Base-by-base conservation (phyloP, 2,113 vertebrate species). In the Oryzias melastigma region DNA sequence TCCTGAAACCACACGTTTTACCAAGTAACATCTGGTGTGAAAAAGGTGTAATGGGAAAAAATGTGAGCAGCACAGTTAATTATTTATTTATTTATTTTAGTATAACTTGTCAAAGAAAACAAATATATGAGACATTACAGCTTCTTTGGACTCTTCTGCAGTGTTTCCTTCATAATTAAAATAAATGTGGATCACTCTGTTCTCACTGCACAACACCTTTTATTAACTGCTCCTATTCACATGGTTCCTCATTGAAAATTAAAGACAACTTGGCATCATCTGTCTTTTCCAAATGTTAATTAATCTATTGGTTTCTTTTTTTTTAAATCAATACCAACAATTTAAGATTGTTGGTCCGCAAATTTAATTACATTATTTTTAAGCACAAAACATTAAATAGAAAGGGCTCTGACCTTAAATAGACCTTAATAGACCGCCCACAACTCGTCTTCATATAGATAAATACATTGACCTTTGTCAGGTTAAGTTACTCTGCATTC, bases 301-400 rank as follows among this genome's bases (percentile, higher is more conserved):
- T 63, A 40, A 75, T 76, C n/a, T 67, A 66, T 42, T 52, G 27
- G 43, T 27, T 57, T 17, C 20, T 61, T 61, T 62, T 29, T 65
- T 66, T 7, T 62, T n/a, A n/a, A 62, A 78, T 65, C 2, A 19
- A 62, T 59, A 19, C 24, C 7, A 6, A 25, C 41, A 12, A n/a
- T 20, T 27, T 50, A 75, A 52, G 8, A 53, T 65, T 25, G 15
- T 29, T 18, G 46, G 24, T 46, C 27, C 57, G 10, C 2, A 35
- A 29, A 56, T 45, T 19, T 52, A 59, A 60, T 42, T 1, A 50
- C 5, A 5, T 4, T 17, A 3, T 22, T 53, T 64, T 50, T n/a
- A 45, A 53, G 20, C 57, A 54, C 45, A 52, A 15, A 47, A 52
- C 40, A 42, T 55, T n/a, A n/a, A 20, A 48, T 57, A 51, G 40